These are phyloP conservation scores for Suricata suricatta DNA, from an alignment of 2,113 vertebrate genomes.

Conservation along the genomic window DNA sequence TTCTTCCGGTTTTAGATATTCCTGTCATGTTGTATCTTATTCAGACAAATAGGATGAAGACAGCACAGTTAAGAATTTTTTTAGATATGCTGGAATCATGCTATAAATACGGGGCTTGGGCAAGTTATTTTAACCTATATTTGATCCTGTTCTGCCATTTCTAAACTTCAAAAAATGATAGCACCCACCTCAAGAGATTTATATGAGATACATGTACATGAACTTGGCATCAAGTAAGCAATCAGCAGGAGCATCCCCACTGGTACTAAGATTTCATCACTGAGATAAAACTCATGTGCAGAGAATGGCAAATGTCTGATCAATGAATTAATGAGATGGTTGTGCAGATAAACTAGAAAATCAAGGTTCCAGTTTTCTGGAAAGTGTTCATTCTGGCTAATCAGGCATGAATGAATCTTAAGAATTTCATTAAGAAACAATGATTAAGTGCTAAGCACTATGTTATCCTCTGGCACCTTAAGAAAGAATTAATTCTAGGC, in stretches of 20 bases:
- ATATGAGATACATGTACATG: neutral
- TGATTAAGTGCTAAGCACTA: neutral
- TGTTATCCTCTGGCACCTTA: neutral
- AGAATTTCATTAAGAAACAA: constrained; percentile 2
- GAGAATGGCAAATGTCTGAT: neutral
- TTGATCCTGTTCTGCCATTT: neutral
- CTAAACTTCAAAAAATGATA: constrained; percentile 2
- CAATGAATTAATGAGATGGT: neutral
- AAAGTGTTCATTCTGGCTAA: neutral
- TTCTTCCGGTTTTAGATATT: neutral
- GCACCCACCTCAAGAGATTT: neutral
- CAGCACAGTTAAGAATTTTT: neutral
- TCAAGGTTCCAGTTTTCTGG: neutral
- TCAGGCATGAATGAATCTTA: neutral
- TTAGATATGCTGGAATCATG: neutral
- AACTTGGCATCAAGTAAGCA: neutral
- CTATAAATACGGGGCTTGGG: neutral
- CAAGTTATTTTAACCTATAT: neutral
- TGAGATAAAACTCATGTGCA: neutral
- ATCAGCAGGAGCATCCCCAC: neutral
- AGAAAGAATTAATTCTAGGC: neutral
- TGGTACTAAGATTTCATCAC: neutral
- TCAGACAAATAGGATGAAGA: neutral
- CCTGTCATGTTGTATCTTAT: neutral
- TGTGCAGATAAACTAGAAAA: neutral